Conservation (phyloP, 2,888 invertebrate genomes). For the Carpatolechia fugitivella region DNA sequence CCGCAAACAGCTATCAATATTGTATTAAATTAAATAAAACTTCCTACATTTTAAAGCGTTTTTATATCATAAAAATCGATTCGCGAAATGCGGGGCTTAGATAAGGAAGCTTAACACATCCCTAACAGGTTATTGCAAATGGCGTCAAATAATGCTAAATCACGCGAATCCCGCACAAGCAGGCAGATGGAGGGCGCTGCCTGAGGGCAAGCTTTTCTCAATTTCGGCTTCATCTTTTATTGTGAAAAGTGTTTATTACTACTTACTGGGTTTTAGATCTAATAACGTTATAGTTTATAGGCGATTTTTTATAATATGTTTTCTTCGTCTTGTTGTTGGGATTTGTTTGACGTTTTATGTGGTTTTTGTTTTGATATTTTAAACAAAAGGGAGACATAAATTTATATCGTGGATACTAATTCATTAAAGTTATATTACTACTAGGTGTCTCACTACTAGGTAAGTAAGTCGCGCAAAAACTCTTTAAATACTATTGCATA, state of each 20-base stretch:
- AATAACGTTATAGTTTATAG: slow-evolving; percentile 11
- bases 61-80: too few species aligned
- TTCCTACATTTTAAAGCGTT: too few species aligned
- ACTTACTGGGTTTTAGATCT: neutral
- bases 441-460: too few species aligned
- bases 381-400: too few species aligned
- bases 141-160: slow-evolving; percentile 21
- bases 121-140: slow-evolving; percentile 34
- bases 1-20: too few species aligned
- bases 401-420: too few species aligned
- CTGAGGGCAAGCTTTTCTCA: neutral
- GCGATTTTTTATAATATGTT: neutral
- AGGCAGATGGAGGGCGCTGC: too few species aligned
- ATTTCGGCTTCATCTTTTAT: slow-evolving; percentile 19
- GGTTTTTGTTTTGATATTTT: neutral
- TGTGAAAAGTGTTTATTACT: slow-evolving; percentile 20
- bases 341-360: neutral
- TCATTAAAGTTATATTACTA: too few species aligned
- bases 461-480: too few species aligned
- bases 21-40: too few species aligned
- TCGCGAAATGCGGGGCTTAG: neutral
- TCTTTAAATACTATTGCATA: too few species aligned
- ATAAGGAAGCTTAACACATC: slow-evolving; percentile 1
- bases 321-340: neutral
- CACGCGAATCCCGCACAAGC: slow-evolving; percentile 7